phyloP scores from a whole-genome alignment of 2,888 invertebrate species.

The Chymomyza fuscimana region DNA sequence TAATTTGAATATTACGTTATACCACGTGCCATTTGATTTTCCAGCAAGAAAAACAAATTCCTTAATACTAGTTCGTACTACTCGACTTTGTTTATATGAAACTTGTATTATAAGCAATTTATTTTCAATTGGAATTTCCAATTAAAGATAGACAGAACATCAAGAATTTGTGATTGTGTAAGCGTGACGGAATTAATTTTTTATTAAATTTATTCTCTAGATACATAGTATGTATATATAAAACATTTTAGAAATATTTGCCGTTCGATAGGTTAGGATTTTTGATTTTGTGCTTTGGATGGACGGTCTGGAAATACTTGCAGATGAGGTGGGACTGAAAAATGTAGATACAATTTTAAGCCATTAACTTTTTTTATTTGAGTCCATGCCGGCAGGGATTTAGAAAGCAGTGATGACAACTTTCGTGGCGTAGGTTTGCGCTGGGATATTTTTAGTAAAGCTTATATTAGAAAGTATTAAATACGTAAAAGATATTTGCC shows the following conservation, averaged over 20 bases:
- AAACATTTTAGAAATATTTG: neutral
- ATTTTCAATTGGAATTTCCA: slow-evolving; percentile 40
- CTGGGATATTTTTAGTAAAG: too few species aligned
- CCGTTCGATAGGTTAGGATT: too few species aligned
- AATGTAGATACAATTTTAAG: too few species aligned
- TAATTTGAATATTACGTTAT: slow-evolving; percentile 21
- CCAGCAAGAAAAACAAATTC: slow-evolving; percentile 19
- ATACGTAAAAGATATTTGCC: too few species aligned
- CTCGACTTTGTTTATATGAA: neutral
- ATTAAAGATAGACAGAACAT: slow-evolving; percentile 30
- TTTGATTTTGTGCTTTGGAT: too few species aligned
- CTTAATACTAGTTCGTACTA: neutral
- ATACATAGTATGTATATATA: neutral
- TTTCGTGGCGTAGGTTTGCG: too few species aligned
- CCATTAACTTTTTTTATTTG: too few species aligned
- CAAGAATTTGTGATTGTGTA: neutral
- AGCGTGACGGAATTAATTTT: neutral
- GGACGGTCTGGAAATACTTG: too few species aligned
- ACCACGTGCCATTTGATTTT: slow-evolving; percentile 37
- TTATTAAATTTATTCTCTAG: slow-evolving; percentile 1
- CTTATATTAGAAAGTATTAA: too few species aligned
- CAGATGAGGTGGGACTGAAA: too few species aligned
- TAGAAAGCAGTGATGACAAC: too few species aligned
- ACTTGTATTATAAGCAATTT: slow-evolving; percentile 7
- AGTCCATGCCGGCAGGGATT: too few species aligned